Evolutionary conservation across 2,888 invertebrate genomes (phyloP).

Genomic region (Campaea margaritaria): DNA sequence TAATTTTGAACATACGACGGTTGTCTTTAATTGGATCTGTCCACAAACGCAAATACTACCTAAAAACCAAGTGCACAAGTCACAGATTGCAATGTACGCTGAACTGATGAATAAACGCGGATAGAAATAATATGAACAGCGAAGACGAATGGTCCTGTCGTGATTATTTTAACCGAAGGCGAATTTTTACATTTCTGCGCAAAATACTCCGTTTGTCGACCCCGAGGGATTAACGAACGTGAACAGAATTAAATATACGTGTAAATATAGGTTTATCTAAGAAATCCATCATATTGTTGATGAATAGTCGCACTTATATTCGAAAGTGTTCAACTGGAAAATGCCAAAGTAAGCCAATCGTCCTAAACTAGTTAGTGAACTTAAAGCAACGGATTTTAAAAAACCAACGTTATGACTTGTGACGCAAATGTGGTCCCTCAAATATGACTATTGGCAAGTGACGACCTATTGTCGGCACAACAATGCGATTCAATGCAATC

Average conservation of each 20-base stretch:
- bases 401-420: not conserved
- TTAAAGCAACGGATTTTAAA: too few species aligned
- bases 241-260: not conserved
- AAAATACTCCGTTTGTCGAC: conserved; percentile 33
- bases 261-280: not conserved
- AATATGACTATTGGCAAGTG: conserved; percentile 43
- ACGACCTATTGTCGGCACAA: conserved; percentile 42
- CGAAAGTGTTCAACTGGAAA: too few species aligned
- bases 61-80: not conserved
- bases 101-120: conserved; percentile 23
- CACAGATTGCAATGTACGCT: conserved; percentile 24
- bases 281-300: too few species aligned
- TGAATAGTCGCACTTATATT: too few species aligned
- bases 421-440: conserved; percentile 26
- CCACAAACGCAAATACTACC: not conserved
- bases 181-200: conserved; percentile 35
- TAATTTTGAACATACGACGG: too few species aligned
- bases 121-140: conserved; percentile 37
- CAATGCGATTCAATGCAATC: conserved; percentile 46
- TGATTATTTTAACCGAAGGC: conserved; percentile 41
- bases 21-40: not conserved
- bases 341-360: too few species aligned
- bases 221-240: conserved; percentile 40
- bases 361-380: too few species aligned
- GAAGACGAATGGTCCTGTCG: conserved; percentile 41